phyloP scores from a whole-genome alignment of 2,888 invertebrate genomes.

The Drosophila histrio region DNA sequence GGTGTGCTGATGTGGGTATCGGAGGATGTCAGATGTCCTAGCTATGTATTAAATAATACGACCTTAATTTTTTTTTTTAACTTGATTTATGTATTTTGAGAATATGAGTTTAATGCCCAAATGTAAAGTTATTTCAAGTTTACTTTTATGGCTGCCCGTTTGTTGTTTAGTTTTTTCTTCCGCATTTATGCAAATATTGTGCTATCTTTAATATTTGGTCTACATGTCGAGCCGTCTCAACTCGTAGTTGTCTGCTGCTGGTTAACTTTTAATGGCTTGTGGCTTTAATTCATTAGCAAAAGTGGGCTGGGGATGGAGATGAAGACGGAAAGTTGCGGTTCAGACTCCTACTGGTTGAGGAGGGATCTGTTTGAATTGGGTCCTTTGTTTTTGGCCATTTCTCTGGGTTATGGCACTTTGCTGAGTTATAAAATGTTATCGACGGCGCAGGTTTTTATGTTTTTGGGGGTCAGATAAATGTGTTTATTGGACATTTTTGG shows the following conservation, averaged over 20 bases:
- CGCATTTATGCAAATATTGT: conserved; percentile 42
- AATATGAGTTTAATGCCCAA: conserved; percentile 37
- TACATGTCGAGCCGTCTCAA: not conserved
- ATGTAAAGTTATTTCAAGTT: conserved; percentile 56
- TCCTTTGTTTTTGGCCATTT: conserved; percentile 33
- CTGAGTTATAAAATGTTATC: conserved; percentile 74
- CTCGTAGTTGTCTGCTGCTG: conserved; percentile 22
- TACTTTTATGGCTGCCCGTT: conserved; percentile 34
- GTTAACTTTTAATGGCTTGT: conserved; percentile 67
- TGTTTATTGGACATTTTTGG: conserved; percentile 72
- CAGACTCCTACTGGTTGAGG: not conserved
- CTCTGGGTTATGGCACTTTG: conserved; percentile 69
- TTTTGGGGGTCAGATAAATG: conserved; percentile 76
- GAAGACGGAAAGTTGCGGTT: not conserved
- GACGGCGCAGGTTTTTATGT: conserved; percentile 77
- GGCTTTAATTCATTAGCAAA: conserved; percentile 74
- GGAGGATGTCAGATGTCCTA: conserved; percentile 4
- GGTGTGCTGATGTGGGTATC: conserved; percentile 10
- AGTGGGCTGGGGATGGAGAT: conserved; percentile 10
- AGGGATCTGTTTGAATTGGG: conserved; percentile 4
- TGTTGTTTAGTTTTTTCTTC: conserved; percentile 27
- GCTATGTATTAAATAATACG: conserved; percentile 52
- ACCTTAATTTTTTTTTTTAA: conserved; percentile 32
- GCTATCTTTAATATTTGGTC: conserved; percentile 32
- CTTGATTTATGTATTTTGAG: conserved; percentile 60